Percentiles rank a stretch among this genome's conserved stretches.
Evolutionary conservation across 2,113 vertebrate genomes (phyloP).

Genomic region (Pithys albifrons): DNA sequence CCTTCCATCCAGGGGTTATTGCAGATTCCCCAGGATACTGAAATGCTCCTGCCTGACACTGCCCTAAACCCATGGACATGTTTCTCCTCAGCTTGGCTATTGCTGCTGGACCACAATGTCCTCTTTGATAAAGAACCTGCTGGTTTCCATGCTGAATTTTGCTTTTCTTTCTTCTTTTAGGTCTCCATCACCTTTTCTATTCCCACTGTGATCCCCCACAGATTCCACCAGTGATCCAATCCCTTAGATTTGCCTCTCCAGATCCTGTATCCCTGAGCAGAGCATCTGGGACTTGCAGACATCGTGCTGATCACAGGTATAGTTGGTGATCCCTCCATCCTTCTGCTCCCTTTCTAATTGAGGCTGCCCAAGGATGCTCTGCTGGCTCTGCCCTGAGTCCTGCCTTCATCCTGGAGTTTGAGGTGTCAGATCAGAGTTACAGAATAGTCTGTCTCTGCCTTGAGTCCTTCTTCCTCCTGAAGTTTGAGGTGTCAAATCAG

Average conservation of each 20-base stretch:
- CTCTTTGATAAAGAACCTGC: neutral
- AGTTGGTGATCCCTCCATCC: neutral
- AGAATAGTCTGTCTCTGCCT: too few species aligned
- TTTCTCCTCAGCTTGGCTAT: neutral
- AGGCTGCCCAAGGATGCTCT: neutral
- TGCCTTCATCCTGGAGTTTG: too few species aligned
- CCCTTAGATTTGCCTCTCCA: neutral
- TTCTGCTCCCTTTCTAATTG: neutral
- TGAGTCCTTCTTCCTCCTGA: too few species aligned
- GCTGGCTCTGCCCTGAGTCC: neutral
- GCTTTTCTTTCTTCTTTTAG: neutral
- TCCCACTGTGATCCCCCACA: too few species aligned
- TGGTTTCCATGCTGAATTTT: neutral
- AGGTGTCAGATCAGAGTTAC: too few species aligned
- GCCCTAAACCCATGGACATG: neutral
- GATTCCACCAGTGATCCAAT: neutral
- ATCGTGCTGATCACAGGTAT: accelerated
- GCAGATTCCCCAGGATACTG: too few species aligned
- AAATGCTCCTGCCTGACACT: neutral
- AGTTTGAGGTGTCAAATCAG: neutral
- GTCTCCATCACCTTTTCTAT: neutral
- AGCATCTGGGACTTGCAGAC: too few species aligned
- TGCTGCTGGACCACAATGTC: accelerated
- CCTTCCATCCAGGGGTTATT: too few species aligned
- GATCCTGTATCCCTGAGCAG: neutral